phyloP scores from a whole-genome alignment of 1,140 invertebrate genomes.

The Monochamus saltuarius region DNA sequence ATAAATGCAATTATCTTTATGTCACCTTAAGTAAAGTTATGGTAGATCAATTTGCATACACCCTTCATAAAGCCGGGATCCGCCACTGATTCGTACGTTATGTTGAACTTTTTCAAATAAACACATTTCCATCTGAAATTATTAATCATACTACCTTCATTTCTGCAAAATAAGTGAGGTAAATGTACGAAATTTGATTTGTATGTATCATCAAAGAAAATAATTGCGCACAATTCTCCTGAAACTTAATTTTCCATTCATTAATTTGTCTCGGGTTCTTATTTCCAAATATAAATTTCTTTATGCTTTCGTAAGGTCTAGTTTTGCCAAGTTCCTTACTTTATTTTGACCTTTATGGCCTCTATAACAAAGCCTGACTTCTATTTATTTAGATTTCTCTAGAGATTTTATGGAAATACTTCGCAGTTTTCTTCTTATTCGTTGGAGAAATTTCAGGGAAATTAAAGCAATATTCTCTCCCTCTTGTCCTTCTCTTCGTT shows the following conservation, averaged over 20 bases:
- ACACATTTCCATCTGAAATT: too few relatives aligned
- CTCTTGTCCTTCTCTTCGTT: not conserved
- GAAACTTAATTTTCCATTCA: constrained; percentile 11
- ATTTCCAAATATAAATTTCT: constrained; percentile 31
- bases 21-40: too few relatives aligned
- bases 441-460: constrained; percentile 12
- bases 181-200: too few relatives aligned
- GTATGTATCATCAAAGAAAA: constrained; percentile 6
- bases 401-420: constrained; percentile 37
- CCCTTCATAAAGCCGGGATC: too few relatives aligned
- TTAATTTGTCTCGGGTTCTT: constrained; percentile 24
- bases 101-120: too few relatives aligned
- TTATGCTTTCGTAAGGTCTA: constrained; percentile 25
- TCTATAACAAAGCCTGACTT: constrained; percentile 21
- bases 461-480: constrained; percentile 27
- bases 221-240: constrained; percentile 6
- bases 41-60: too few relatives aligned
- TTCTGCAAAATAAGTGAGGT: too few relatives aligned
- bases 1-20: too few relatives aligned
- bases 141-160: too few relatives aligned
- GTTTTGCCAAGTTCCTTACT: not conserved
- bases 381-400: constrained; percentile 30
- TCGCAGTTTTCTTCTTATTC: constrained; percentile 40
- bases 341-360: constrained; percentile 19
- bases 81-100: too few relatives aligned